Evolutionary conservation across 64 coral and sea anemone species (phyloP), one percentile per base, ranked within the genome.

Genomic region (Trachythela sp.): DNA sequence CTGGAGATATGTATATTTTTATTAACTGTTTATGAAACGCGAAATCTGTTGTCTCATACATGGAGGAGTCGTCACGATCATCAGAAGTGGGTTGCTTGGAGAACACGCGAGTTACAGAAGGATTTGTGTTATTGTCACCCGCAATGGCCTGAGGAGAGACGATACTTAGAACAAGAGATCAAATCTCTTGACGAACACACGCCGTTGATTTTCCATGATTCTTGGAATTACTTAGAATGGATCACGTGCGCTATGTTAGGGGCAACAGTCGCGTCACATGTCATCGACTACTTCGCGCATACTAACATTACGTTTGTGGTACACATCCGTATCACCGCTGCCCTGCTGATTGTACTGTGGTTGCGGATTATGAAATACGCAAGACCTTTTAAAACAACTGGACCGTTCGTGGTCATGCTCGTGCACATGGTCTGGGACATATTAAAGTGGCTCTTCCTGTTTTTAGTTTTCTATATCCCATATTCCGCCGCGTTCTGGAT

Each of bases 391-490:
- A 92, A 90, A 9, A 84, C 71, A 39, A 86, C 84, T 30, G 94
- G 94, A 15, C 94, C 94, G 18, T 95, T 95, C 22, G 94, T 95
- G 30, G 94, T 88, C 15, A 95, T 95, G 80, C 83, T 95, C 10
- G 90, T 83, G 38, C 94, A 92, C 48, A 95, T 95, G 75, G 75
- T 80, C 31, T 35, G 75, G 37, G 75, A 80, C 38, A 80, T 80
- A 38, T 39, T 80, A 35, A 80, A 80, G 37, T 80, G 75, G 75
- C 33, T 35, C 32, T 80, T 80, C 34, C 33, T 80, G 14, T 80
- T 80, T 13, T 17, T 80, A 35, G 75, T 80, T 35, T 80, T 80
- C 38, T 80, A 80, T 37, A 37, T 80, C 20, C 75, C 75, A 4
- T 80, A 80, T 36, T 80, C 75, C 32, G 75, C 75, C 0, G 75